Percentiles rank a stretch among this genome's conserved stretches.
Conservation (phyloP, 92 coral and sea anemone species). For the Epizoanthus illoricatus region DNA sequence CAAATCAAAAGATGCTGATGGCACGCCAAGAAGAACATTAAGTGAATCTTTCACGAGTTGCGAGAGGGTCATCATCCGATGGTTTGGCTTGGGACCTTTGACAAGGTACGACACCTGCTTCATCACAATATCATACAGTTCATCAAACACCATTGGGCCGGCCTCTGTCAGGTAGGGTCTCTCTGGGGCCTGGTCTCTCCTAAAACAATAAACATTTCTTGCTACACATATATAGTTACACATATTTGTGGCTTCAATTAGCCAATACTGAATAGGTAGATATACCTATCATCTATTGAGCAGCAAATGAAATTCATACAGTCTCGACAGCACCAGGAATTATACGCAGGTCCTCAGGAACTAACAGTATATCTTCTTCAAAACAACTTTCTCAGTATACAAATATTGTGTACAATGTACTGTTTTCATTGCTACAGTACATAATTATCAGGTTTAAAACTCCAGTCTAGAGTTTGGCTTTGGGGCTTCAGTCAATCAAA, state of each 20-base stretch:
- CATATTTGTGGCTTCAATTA: no score
- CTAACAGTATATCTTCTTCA: no score
- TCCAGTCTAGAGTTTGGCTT: no score
- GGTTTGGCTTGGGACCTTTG: conserved; percentile 53
- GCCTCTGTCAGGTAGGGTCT: conserved; percentile 86
- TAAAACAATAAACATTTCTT: background rate
- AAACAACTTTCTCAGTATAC: no score
- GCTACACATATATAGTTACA: no score
- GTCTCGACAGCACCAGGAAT: background rate
- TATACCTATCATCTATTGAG: no score
- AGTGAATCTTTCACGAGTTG: conserved; percentile 72
- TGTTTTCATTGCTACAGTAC: no score
- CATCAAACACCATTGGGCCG: conserved; percentile 81
- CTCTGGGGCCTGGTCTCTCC: conserved; percentile 67
- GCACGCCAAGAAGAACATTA: conserved; percentile 91
- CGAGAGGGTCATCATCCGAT: conserved; percentile 45
- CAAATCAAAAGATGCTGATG: conserved; percentile 73
- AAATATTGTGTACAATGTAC: no score
- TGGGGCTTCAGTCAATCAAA: no score
- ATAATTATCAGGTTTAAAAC: no score
- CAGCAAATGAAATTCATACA: no score
- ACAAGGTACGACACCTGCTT: conserved; percentile 82
- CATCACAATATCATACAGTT: conserved; percentile 71
- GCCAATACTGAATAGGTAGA: background rate
- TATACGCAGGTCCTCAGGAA: background rate